These are phyloP conservation scores for Bimastos eiseni DNA, from an alignment of 2,888 invertebrate species.

Conservation along the genomic window DNA sequence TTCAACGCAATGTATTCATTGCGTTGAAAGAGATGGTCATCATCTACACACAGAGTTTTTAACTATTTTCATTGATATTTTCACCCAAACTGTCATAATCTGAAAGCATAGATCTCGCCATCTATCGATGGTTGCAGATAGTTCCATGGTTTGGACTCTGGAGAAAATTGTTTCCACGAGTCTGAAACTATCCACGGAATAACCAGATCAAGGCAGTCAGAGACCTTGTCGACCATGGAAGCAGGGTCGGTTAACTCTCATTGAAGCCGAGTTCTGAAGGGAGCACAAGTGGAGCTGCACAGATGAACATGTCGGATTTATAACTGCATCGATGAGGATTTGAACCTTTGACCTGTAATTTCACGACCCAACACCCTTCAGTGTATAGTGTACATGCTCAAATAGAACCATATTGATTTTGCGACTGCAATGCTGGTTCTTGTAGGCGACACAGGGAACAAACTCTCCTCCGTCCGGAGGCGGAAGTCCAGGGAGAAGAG, in stretches of 20 bases:
- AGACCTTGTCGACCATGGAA: background rate
- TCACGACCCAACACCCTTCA: background rate
- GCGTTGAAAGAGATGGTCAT: background rate
- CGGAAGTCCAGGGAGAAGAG: constrained; percentile 65
- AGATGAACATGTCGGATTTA: background rate
- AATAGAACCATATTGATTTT: background rate
- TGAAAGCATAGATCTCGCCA: background rate
- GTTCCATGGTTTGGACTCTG: background rate
- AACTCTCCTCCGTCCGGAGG: background rate
- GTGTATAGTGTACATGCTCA: background rate
- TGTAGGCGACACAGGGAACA: background rate
- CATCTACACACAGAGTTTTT: background rate
- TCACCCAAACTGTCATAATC: background rate
- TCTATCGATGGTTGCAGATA: background rate
- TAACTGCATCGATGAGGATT: background rate
- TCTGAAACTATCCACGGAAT: background rate
- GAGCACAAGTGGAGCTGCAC: background rate
- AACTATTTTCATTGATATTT: background rate
- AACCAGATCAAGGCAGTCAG: background rate
- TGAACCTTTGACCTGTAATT: background rate
- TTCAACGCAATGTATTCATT: no score
- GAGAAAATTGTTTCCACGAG: background rate
- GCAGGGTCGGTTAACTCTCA: background rate
- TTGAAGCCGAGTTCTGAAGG: background rate
- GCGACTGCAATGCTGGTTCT: background rate